These are phyloP conservation scores for Drosophila melanogaster DNA, from an alignment of 1,140 invertebrate genomes.

Conservation along the genomic window Release_6_plus_ISO1_MT NC_004354.4:3134501-3135000, in stretches of 20 bases:
- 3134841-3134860: not conserved
- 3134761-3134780: not conserved
- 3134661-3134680: too few species aligned
- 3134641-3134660: too few species aligned
- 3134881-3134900: conserved; percentile 2
- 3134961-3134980: conserved; percentile 23
- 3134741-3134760: not conserved
- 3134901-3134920: conserved; percentile 1
- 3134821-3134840: not conserved
- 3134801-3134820: not conserved
- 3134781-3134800: too few species aligned
- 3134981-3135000: conserved; percentile 9
- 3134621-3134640: too few species aligned
- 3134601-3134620: too few species aligned
- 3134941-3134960: not conserved
- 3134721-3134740: too few species aligned
- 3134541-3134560: too few species aligned
- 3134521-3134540: conserved; percentile 23
- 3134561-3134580: too few species aligned
- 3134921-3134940: not conserved
- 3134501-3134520: conserved; percentile 51
- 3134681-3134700: too few species aligned
- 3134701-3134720: too few species aligned
- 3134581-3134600: too few species aligned
- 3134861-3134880: not conserved